Evolutionary conservation across 2,797 vertebrate species (phyloP), one percentile per base, ranked within the genome.

Genomic region (Enteromius radiatus): DNA sequence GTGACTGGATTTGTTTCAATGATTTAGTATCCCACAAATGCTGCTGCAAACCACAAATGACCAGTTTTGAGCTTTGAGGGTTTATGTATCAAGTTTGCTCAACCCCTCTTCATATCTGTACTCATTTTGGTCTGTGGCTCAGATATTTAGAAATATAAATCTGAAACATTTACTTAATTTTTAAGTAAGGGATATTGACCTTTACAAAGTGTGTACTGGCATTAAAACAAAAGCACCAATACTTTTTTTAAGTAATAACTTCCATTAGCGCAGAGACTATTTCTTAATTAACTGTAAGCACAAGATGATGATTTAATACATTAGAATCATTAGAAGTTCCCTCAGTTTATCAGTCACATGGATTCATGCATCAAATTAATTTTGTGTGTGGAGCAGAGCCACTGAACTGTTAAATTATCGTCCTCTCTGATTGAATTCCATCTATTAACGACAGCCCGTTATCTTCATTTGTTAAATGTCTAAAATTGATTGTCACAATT

Each of bases 401-500:
- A 67, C 33, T 76, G 61, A 82, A 67, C 47, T 76, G 80, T 82
- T 65, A 76, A 67, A 82, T 67, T 0, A 28, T 73, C 61, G 1
- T 74, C 17, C 45, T 23, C 70, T 14, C 59, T 81, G 23, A 75
- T 65, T 81, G n/a, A 75, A 75, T 65, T 81, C 3, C 23, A 65
- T 64, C 43, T 43, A 41, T 75, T 76, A 76, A 75, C 8, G 47
- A 67, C 59, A 76, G 59, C 33, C 21, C 12, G 10, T 49, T 45
- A 73, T 82, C 61, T 75, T 43, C 19, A 54, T 82, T 64, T 52
- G 70, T 4, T 38, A 54, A 67, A 56, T 82, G 45, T 63, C 63
- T 67, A 2, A 56, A 82, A 82, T 41, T 65, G 80, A 64, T 81
- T 64, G 21, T 71, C 38, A 71, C 38, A 61, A 67, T 74, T 74